These are phyloP conservation scores for Drosophila carrolli DNA, from an alignment of 1,140 invertebrate genomes.

Conservation along the genomic window DNA sequence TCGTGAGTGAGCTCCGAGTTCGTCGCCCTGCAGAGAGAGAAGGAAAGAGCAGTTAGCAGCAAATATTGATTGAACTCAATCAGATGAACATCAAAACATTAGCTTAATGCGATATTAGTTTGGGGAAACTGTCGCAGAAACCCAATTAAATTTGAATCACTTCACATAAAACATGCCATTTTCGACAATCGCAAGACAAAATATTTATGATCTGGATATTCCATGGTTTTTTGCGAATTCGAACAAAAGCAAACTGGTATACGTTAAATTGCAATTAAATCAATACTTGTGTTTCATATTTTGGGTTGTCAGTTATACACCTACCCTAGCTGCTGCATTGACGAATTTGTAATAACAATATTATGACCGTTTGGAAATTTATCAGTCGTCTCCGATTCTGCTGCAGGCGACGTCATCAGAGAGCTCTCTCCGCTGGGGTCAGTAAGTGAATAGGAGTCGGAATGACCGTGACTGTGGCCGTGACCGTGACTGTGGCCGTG, in stretches of 20 bases:
- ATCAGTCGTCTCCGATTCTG: constrained; percentile 6
- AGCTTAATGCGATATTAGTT: no score
- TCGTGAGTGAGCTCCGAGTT: background rate
- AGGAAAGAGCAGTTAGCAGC: background rate
- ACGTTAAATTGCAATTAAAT: constrained; percentile 14
- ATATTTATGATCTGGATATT: background rate
- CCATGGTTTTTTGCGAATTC: constrained; percentile 6
- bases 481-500: constrained; percentile 47
- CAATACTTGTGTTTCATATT: constrained; percentile 18
- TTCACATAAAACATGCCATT: background rate
- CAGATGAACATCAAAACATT: constrained; percentile 9
- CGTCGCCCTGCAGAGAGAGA: background rate
- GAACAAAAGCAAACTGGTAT: background rate
- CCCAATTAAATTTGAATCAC: no score
- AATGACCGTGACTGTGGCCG: constrained; percentile 34
- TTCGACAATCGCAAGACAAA: constrained; percentile 13
- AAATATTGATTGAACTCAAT: constrained; percentile 22
- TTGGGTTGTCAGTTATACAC: background rate
- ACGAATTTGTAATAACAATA: constrained; percentile 50
- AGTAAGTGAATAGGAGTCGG: background rate
- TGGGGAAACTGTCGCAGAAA: no score
- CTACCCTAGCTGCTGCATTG: constrained; percentile 40
- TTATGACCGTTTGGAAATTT: constrained; percentile 36
- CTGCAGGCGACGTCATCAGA: constrained; percentile 8
- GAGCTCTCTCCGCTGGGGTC: constrained; percentile 2